Evolutionary conservation across 2,797 vertebrate species (phyloP), one percentile per base, ranked within the genome.

Genomic region (Rhynchonycteris naso): DNA sequence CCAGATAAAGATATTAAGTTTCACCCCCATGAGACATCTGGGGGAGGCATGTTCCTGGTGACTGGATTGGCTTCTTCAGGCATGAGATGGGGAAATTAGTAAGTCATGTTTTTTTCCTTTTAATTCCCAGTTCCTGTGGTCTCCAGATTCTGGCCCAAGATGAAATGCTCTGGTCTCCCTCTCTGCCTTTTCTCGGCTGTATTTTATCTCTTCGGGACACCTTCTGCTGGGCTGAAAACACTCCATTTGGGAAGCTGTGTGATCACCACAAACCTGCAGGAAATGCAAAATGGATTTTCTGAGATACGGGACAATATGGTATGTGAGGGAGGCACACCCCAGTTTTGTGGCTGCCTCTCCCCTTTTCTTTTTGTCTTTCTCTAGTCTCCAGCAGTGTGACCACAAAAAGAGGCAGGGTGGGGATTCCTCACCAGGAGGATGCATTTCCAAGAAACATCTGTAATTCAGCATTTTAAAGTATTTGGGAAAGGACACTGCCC

Each of bases 221-320:
- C 91, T 79, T 81, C 87, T 26, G 47, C 74, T 4, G 92, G 97
- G 28, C 83, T 91, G 54, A 84, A 92, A 72, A 97, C 69, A 28
- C 87, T 97, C 8, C 94, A 79, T 50, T 80, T 97, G 91, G 97
- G 97, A 90, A 96, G 85, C 58, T 98, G 97, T 78, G 75, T 95
- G 80, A 76, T 97, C 26, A 61, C 66, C 16, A 50, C 83, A 66
- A 86, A 97, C 71, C 93, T 97, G 78, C 91, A 96, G 47, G 95
- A 92, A 71, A 97, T 97, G 58, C 86, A 28, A 83, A 90, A 59
- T 15, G 90, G 54, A 68, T 97, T 97, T 94, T 96, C 91, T 18
- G 87, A 91, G 91, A 97, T 97, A 35, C 95, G 47, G 76, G 47
- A 88, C 38, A 71, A 26, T 6, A 83, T 96, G 95, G 97, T 98